These are phyloP conservation scores for Homalodisca vitripennis DNA, from an alignment of 1,140 invertebrate genomes.

Conservation along the genomic window DNA sequence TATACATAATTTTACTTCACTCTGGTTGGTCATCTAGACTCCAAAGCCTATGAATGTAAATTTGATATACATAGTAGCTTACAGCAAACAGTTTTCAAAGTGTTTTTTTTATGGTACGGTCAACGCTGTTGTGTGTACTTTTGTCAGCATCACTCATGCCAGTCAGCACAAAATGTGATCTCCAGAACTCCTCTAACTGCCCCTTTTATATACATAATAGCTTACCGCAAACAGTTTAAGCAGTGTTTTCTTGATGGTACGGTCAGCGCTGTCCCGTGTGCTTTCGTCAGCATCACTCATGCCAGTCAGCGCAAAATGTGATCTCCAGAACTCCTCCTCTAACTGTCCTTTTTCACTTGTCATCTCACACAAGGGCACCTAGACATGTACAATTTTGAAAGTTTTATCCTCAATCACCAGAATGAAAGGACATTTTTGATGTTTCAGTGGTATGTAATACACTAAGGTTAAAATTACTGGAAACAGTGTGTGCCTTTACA, in stretches of 20 bases:
- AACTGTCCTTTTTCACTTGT: constrained; percentile 76
- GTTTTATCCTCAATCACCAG: too few species aligned
- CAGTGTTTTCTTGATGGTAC: constrained; percentile 69
- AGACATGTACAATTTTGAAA: too few species aligned
- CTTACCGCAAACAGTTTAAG: constrained; percentile 88
- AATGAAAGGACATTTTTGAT: constrained; percentile 46
- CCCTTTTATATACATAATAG: constrained; percentile 60
- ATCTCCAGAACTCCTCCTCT: constrained; percentile 73
- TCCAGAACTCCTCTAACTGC: constrained; percentile 70
- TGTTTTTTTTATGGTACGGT: constrained; percentile 66
- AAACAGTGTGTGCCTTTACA: too few species aligned
- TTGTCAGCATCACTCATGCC: constrained; percentile 36
- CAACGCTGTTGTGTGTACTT: constrained; percentile 56
- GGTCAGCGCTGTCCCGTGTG: constrained; percentile 60
- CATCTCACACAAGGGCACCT: constrained; percentile 79
- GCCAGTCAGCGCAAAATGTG: constrained; percentile 42
- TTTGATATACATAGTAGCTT: constrained; percentile 59
- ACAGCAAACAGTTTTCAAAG: constrained; percentile 89
- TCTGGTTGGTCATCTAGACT: constrained; percentile 48
- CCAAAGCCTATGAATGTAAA: constrained; percentile 70
- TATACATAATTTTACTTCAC: constrained; percentile 30
- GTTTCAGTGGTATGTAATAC: too few species aligned
- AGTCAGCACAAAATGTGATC: constrained; percentile 48
- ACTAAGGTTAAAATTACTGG: too few species aligned
- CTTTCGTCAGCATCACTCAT: constrained; percentile 39